A percentile compares a stretch with the other conserved stretches of the same genome.
These are phyloP conservation scores for Resseliella maxima DNA, from an alignment of 2,888 invertebrate genomes.

Conservation along the genomic window DNA sequence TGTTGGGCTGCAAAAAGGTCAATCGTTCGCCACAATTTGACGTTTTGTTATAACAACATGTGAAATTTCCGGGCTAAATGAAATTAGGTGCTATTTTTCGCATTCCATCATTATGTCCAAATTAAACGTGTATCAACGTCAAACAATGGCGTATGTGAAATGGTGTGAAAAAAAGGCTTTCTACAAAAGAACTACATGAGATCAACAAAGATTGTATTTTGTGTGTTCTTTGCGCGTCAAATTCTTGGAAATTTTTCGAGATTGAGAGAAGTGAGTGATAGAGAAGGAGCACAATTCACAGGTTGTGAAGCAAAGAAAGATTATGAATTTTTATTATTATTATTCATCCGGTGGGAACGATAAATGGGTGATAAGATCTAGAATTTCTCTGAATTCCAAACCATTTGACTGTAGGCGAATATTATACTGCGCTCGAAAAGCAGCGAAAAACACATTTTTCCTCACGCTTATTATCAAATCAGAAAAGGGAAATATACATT, in stretches of 20 bases:
- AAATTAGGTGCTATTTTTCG: conserved; percentile 36
- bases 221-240: neutral
- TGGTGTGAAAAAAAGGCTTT: conserved; percentile 22
- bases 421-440: neutral
- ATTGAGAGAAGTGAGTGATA: too few relatives aligned
- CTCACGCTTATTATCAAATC: conserved; percentile 16
- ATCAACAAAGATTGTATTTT: neutral
- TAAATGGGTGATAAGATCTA: conserved; percentile 16
- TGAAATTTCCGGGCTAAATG: conserved; percentile 15
- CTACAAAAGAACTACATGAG: neutral
- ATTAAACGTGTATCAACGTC: neutral
- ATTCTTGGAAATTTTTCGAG: neutral
- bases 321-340: too few relatives aligned
- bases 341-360: conserved; percentile 32
- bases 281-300: too few relatives aligned
- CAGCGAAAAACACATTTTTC: neutral
- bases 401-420: conserved; percentile 2
- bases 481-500: neutral
- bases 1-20: too few relatives aligned
- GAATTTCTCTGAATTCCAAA: neutral
- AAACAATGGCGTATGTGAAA: conserved; percentile 31
- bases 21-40: too few relatives aligned
- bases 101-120: neutral
- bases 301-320: too few relatives aligned
- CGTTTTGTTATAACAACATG: too few relatives aligned